Conservation (phyloP, 2,797 vertebrate genomes). For the Danio tinwini region DNA sequence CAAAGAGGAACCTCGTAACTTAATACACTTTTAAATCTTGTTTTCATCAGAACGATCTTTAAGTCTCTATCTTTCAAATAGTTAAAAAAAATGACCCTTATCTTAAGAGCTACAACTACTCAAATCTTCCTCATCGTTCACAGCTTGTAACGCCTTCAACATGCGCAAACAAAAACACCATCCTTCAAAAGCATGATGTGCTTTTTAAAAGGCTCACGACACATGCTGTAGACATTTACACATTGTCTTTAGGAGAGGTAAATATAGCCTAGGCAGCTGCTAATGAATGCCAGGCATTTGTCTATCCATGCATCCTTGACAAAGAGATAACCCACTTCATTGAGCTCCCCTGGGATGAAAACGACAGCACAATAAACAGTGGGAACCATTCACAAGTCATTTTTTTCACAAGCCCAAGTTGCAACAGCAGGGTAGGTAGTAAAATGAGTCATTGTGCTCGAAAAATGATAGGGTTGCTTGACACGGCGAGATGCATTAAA, state of each 20-base stretch:
- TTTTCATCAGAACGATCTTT: background rate
- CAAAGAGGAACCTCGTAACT: background rate
- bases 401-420: constrained; percentile 29
- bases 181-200: constrained; percentile 5
- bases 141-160: background rate
- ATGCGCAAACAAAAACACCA: background rate
- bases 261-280: constrained; percentile 40
- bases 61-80: background rate
- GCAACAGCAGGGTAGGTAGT: constrained; percentile 37
- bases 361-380: constrained; percentile 38
- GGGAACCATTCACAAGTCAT: constrained; percentile 36
- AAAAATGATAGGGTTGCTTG: constrained; percentile 28
- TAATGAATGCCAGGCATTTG: constrained; percentile 9
- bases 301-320: constrained; percentile 29
- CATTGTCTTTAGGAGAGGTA: constrained; percentile 36
- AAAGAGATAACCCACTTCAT: constrained; percentile 46
- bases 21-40: background rate
- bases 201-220: constrained; percentile 17
- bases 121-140: background rate
- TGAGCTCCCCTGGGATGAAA: constrained; percentile 21
- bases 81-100: background rate
- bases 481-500: constrained; percentile 28
- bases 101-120: background rate
- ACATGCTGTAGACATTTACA: constrained; percentile 30
- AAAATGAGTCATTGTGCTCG: constrained; percentile 44